A percentile compares a stretch with the other conserved stretches of the same genome.
These are phyloP conservation scores for Calliphora vicina DNA, from an alignment of 1,140 invertebrate genomes.

Conservation along the genomic window DNA sequence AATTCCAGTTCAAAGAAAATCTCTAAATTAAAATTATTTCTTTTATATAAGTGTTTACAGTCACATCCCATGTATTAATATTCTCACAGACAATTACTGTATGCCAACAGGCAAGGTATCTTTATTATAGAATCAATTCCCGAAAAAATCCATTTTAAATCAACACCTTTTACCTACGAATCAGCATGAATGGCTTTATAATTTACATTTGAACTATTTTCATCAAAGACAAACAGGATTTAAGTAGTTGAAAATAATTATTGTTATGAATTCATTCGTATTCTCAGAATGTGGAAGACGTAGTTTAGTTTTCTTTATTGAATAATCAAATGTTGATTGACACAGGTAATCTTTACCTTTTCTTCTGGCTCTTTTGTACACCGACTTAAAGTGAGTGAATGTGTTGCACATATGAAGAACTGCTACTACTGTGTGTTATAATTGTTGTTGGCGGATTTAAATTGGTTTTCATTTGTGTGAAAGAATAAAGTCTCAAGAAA, in stretches of 20 bases:
- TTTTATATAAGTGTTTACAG: background rate
- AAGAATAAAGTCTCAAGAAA: background rate
- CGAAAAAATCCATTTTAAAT: background rate
- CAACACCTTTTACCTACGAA: background rate
- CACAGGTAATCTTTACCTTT: slow-evolving; percentile 24
- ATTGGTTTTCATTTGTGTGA: background rate
- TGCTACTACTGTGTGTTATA: background rate
- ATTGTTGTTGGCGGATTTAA: slow-evolving; percentile 30
- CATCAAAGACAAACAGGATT: background rate
- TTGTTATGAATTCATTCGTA: background rate
- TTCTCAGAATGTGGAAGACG: background rate
- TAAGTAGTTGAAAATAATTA: background rate
- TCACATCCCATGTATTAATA: background rate
- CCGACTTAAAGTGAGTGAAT: background rate
- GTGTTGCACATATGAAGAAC: background rate
- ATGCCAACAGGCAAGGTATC: background rate
- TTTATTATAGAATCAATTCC: background rate
- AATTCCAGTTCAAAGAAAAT: background rate
- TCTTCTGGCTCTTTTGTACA: background rate
- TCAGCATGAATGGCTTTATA: background rate
- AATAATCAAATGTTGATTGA: slow-evolving; percentile 26
- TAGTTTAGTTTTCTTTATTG: background rate
- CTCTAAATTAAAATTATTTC: background rate
- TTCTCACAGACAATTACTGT: background rate
- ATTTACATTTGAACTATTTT: background rate